Conservation (phyloP, 2,797 vertebrate genomes). For the Luscinia luscinia region DNA sequence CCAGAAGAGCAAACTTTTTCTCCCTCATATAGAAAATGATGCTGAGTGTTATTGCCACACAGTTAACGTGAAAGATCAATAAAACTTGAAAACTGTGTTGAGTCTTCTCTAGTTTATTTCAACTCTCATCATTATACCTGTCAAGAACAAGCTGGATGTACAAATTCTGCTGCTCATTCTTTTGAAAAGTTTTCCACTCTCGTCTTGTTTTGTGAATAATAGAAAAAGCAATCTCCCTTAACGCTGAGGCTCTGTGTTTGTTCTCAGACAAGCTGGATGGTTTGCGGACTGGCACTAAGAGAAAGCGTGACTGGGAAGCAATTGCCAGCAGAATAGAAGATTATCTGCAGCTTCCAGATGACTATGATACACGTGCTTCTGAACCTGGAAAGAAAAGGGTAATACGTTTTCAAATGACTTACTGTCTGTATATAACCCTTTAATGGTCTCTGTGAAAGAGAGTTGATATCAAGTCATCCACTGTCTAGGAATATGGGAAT, state of each 20-base stretch:
- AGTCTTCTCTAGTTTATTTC: slow-evolving; percentile 65
- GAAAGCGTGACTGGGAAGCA: slow-evolving; percentile 90
- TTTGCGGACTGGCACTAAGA: slow-evolving; percentile 89
- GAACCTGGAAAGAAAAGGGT: slow-evolving; percentile 98
- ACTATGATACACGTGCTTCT: slow-evolving; percentile 95
- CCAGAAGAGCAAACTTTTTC: slow-evolving; percentile 24
- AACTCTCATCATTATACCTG: slow-evolving; percentile 21
- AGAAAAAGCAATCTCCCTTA: slow-evolving; percentile 54
- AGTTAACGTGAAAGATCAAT: slow-evolving; percentile 52
- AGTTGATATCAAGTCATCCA: neutral
- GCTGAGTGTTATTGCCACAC: slow-evolving; percentile 17
- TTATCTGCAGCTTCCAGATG: slow-evolving; percentile 97
- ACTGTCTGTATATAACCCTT: neutral
- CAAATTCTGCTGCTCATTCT: slow-evolving; percentile 52
- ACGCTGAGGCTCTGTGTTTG: slow-evolving; percentile 79
- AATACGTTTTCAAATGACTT: slow-evolving; percentile 69
- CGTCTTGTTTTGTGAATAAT: slow-evolving; percentile 62
- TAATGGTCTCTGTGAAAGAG: neutral
- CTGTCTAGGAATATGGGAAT: neutral
- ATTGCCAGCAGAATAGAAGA: slow-evolving; percentile 90
- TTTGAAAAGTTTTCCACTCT: slow-evolving; percentile 59
- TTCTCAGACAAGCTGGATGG: slow-evolving; percentile 97
- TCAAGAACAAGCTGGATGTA: slow-evolving; percentile 64
- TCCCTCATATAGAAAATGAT: slow-evolving; percentile 6
- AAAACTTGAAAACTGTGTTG: slow-evolving; percentile 59